Percentiles rank a stretch among this genome's conserved stretches.
Conservation (phyloP, 2,888 invertebrate genomes). For the Chloroclysta siterata region DNA sequence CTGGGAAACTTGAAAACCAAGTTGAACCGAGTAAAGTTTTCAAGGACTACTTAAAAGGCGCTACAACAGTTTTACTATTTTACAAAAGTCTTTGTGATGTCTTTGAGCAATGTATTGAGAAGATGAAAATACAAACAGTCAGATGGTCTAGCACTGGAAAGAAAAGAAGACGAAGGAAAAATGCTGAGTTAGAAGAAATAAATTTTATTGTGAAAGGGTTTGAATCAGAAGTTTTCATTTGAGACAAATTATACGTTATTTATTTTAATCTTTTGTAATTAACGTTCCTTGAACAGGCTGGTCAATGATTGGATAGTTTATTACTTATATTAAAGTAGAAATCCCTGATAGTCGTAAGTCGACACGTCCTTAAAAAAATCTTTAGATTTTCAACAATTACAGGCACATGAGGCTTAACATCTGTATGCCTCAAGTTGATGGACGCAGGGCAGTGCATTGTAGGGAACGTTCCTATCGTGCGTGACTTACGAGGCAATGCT, state of each 20-base stretch:
- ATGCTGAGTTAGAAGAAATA: slow-evolving; percentile 49
- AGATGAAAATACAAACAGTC: slow-evolving; percentile 59
- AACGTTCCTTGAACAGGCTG: too few relatives aligned
- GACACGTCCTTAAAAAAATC: too few relatives aligned
- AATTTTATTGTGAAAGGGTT: slow-evolving; percentile 71
- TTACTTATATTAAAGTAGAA: too few relatives aligned
- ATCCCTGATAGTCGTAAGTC: too few relatives aligned
- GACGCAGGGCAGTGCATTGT: too few relatives aligned
- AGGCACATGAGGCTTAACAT: too few relatives aligned
- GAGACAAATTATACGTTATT: not conserved
- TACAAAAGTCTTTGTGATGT: slow-evolving; percentile 66
- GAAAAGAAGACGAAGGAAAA: slow-evolving; percentile 58
- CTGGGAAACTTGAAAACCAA: slow-evolving; percentile 85
- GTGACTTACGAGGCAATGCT: too few relatives aligned
- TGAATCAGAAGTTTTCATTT: slow-evolving; percentile 71
- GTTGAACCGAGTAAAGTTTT: slow-evolving; percentile 82
- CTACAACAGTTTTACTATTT: slow-evolving; percentile 63
- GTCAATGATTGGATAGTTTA: too few relatives aligned
- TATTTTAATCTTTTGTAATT: slow-evolving; percentile 7
- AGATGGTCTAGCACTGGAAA: slow-evolving; percentile 51
- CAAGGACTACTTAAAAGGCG: slow-evolving; percentile 74
- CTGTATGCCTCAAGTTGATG: too few relatives aligned
- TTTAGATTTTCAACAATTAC: too few relatives aligned
- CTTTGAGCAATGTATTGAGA: slow-evolving; percentile 52
- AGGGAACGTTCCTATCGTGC: too few relatives aligned